These are phyloP conservation scores for Agrotis segetum DNA, from an alignment of 2,888 invertebrate species.

Conservation along the genomic window DNA sequence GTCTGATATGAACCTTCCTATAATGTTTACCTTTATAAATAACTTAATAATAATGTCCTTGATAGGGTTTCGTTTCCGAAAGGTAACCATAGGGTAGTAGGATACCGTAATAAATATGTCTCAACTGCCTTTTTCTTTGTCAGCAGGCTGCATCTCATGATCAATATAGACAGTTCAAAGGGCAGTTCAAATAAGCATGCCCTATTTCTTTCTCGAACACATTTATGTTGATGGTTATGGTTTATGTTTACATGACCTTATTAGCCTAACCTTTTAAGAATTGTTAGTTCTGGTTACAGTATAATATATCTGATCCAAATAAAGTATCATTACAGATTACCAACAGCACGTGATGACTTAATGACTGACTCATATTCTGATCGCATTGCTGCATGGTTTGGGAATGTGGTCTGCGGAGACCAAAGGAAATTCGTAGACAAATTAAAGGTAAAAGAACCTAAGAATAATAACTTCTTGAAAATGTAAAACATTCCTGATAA, in stretches of 20 bases:
- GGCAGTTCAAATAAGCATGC: not conserved
- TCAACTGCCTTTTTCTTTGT: too few relatives aligned
- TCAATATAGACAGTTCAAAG: too few relatives aligned
- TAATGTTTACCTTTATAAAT: too few relatives aligned
- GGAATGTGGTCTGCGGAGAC: not conserved
- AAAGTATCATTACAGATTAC: not conserved
- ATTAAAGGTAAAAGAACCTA: not conserved
- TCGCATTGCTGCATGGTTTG: not conserved
- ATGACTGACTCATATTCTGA: slow-evolving; percentile 1
- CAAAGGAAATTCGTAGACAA: too few relatives aligned
- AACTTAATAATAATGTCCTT: too few relatives aligned
- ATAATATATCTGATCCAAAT: not conserved
- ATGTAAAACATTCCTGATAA: not conserved
- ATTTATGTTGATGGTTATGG: not conserved
- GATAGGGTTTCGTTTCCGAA: too few relatives aligned
- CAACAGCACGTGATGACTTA: not conserved
- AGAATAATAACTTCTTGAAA: not conserved
- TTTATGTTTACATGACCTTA: not conserved
- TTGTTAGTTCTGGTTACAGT: slow-evolving; percentile 6
- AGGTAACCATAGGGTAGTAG: too few relatives aligned
- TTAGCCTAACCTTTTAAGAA: slow-evolving; percentile 6
- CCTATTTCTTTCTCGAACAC: slow-evolving; percentile 1
- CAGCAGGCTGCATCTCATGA: too few relatives aligned
- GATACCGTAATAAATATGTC: too few relatives aligned
- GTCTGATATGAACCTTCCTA: too few relatives aligned